Conservation (phyloP, 2,888 invertebrate species). For the Phortica magna region DNA sequence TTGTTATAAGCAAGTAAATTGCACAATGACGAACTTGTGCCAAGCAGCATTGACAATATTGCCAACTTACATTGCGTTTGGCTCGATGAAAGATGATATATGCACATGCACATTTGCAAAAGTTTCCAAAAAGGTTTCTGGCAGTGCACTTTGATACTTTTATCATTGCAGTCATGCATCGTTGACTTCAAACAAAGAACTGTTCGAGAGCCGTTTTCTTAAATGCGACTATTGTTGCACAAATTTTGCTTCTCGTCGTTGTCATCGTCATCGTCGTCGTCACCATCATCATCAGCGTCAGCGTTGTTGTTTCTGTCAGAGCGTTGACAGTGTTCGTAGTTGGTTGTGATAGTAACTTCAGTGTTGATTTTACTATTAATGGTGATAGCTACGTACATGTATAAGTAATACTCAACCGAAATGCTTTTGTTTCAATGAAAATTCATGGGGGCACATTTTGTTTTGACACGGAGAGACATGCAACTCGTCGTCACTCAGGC, state of each 20-base stretch:
- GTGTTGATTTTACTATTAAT: no score
- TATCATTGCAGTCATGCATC: slow-evolving; percentile 67
- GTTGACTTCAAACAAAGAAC: slow-evolving; percentile 55
- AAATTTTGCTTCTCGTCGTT: neutral
- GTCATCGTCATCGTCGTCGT: slow-evolving; percentile 13
- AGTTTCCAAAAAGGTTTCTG: neutral
- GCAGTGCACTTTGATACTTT: slow-evolving; percentile 59
- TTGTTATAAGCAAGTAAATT: no score
- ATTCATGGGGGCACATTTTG: no score
- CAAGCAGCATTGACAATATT: no score
- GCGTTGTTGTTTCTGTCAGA: neutral
- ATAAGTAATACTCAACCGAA: no score
- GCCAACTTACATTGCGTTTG: no score
- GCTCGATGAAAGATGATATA: neutral
- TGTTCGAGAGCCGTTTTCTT: slow-evolving; percentile 5
- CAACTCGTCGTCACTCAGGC: no score
- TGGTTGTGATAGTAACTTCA: no score
- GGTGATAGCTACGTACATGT: no score
- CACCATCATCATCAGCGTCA: neutral
- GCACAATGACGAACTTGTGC: no score
- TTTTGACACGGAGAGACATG: no score
- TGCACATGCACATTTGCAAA: neutral
- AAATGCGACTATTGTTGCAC: neutral
- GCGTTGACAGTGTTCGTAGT: neutral
- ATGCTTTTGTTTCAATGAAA: no score